Conservation (phyloP, 1,140 invertebrate species). For the Rhynchophorus ferrugineus region DNA sequence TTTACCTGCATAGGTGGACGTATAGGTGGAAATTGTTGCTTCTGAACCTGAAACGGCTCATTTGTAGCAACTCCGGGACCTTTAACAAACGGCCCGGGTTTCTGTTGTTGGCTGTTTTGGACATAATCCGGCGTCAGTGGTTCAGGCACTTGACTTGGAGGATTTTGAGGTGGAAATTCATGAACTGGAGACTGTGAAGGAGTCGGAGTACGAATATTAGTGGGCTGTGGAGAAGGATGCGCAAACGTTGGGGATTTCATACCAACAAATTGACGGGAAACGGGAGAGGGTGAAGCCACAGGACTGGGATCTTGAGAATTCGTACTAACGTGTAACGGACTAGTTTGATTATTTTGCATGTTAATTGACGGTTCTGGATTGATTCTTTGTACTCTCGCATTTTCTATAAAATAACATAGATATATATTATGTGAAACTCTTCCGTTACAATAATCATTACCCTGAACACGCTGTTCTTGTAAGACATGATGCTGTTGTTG, state of each 20-base stretch:
- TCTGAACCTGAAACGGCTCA: conserved; percentile 46
- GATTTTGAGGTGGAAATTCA: conserved; percentile 13
- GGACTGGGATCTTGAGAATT: conserved; percentile 31
- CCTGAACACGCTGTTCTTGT: conserved; percentile 66
- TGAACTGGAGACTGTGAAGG: conserved; percentile 32
- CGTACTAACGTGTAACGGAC: conserved; percentile 16
- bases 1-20: conserved; percentile 38
- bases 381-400: conserved; percentile 50
- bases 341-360: conserved; percentile 43
- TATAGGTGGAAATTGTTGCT: conserved; percentile 42
- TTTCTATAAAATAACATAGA: conserved; percentile 43
- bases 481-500: conserved; percentile 75
- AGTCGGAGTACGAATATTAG: conserved; percentile 30
- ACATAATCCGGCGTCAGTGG: conserved; percentile 15
- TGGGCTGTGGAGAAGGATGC: conserved; percentile 25
- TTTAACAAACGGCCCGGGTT: conserved; percentile 17
- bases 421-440: too few relatives aligned
- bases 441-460: too few relatives aligned
- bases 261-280: conserved; percentile 41
- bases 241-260: conserved; percentile 42
- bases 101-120: conserved; percentile 21
- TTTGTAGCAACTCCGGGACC: conserved; percentile 28
- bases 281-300: conserved; percentile 44
- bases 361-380: conserved; percentile 43
- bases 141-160: not conserved